phyloP scores from a whole-genome alignment of 2,888 invertebrate genomes.

The Temnothorax rugatulus region DNA sequence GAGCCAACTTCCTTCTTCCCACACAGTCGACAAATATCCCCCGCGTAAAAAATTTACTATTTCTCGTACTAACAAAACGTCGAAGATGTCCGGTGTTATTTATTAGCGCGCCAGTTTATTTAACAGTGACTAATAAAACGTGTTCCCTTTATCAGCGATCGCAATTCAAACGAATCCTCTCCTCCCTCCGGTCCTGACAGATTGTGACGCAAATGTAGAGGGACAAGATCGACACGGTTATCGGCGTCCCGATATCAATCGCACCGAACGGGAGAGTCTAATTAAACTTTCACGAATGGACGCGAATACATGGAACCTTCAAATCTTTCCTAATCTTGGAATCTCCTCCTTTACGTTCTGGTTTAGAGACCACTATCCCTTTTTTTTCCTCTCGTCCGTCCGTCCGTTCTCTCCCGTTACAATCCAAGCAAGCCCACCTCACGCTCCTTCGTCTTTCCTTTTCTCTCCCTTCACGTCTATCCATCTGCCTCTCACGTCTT shows the following conservation, averaged over 20 bases:
- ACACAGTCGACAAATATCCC: neutral
- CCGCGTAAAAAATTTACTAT: neutral
- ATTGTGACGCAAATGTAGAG: slow-evolving; percentile 54
- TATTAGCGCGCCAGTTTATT: slow-evolving; percentile 3
- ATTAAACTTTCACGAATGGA: slow-evolving; percentile 69
- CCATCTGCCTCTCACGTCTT: slow-evolving; percentile 37
- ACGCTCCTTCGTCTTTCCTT: neutral
- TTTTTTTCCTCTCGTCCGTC: slow-evolving; percentile 17
- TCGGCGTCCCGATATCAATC: slow-evolving; percentile 59
- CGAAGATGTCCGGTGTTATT: neutral
- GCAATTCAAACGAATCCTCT: neutral
- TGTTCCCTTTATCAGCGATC: neutral
- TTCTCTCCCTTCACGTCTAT: slow-evolving; percentile 1
- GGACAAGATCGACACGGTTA: slow-evolving; percentile 23
- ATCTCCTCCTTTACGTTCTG: slow-evolving; percentile 60
- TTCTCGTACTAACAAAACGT: slow-evolving; percentile 1
- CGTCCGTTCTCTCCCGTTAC: slow-evolving; percentile 23
- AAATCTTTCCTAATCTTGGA: slow-evolving; percentile 70
- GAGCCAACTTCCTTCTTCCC: neutral
- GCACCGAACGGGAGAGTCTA: slow-evolving; percentile 31
- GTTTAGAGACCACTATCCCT: neutral
- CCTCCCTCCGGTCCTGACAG: neutral
- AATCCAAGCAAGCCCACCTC: neutral
- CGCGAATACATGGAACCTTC: slow-evolving; percentile 34
- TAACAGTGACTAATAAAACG: neutral